phyloP scores from a whole-genome alignment of 1,140 invertebrate genomes.

The Metaphire vulgaris region DNA sequence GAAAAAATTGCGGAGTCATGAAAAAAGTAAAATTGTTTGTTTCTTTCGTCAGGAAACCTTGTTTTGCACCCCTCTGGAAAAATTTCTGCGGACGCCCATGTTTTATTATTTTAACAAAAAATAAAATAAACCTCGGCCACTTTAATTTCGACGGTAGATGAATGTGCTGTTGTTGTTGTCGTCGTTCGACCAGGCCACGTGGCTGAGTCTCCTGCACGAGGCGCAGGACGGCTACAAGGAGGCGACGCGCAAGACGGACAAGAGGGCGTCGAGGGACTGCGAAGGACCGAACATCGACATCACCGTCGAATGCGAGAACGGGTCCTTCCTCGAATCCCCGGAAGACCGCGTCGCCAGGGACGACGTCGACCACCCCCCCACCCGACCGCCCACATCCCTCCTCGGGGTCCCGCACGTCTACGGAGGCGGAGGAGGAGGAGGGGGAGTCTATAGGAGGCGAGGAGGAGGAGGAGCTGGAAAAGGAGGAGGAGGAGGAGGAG shows the following conservation, averaged over 20 bases:
- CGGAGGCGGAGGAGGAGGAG: neutral
- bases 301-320: constrained; percentile 20
- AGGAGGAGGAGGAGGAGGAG: neutral
- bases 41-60: no score
- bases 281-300: constrained; percentile 3
- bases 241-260: constrained; percentile 7
- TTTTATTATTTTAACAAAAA: no score
- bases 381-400: neutral
- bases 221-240: constrained; percentile 57
- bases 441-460: neutral
- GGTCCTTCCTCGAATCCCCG: constrained; percentile 13
- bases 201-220: constrained; percentile 55
- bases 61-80: no score
- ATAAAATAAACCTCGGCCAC: no score
- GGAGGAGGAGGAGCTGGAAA: neutral
- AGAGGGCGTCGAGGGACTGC: neutral
- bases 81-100: no score
- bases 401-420: constrained; percentile 1
- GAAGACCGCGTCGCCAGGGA: neutral
- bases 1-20: no score
- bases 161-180: no score
- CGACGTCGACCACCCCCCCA: no score
- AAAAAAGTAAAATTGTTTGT: no score
- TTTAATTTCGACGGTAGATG: no score
- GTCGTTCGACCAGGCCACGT: constrained; percentile 54